These are phyloP conservation scores for Pandemis heparana DNA, from an alignment of 2,888 invertebrate genomes.

Conservation along the genomic window DNA sequence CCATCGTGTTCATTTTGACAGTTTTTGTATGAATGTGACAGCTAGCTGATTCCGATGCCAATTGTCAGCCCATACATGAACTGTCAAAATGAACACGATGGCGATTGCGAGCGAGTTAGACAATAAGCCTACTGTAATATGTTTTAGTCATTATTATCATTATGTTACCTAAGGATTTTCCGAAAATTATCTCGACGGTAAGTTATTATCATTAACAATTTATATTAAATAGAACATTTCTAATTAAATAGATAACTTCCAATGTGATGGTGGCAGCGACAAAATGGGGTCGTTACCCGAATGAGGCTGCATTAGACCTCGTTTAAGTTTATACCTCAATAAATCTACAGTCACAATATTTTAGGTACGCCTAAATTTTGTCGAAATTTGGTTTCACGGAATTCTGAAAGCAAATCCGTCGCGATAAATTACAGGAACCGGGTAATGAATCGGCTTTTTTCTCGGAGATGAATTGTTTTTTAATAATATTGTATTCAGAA, in stretches of 20 bases:
- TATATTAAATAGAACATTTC: conserved; percentile 2
- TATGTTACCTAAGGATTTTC: no score
- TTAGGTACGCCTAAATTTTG: conserved; percentile 20
- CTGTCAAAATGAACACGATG: no score
- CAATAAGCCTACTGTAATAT: no score
- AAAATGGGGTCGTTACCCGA: neutral
- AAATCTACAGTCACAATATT: conserved; percentile 11
- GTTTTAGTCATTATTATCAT: neutral
- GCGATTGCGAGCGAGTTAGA: no score
- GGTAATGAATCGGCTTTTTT: conserved; percentile 3
- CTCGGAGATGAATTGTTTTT: neutral
- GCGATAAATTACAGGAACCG: conserved; percentile 10
- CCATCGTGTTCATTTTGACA: no score
- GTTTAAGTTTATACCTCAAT: conserved; percentile 14
- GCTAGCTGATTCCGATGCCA: no score
- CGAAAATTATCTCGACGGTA: neutral
- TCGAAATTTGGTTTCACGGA: conserved; percentile 6
- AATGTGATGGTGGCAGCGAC: neutral
- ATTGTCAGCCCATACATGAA: no score
- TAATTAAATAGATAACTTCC: conserved; percentile 7
- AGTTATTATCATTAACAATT: neutral
- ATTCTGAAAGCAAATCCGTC: neutral
- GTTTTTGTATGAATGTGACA: no score
- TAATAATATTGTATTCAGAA: neutral
- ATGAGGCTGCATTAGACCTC: neutral